phyloP scores from a whole-genome alignment of 2,888 invertebrate genomes.

The Nycteola revayana region DNA sequence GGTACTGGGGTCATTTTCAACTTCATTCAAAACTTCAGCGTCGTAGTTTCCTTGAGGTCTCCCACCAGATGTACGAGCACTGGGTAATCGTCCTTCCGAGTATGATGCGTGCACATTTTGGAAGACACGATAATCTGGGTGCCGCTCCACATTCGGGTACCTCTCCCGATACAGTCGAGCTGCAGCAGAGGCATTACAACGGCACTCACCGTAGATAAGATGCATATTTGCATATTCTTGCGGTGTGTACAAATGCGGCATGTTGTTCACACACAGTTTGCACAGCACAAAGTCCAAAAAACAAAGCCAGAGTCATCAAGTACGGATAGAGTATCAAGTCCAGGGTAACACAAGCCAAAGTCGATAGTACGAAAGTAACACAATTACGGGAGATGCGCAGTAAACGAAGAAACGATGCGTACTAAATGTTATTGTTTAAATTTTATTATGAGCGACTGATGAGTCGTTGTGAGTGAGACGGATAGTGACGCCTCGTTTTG shows the following conservation, averaged over 20 bases:
- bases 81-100: no score
- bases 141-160: conserved; percentile 20
- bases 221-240: not conserved
- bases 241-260: not conserved
- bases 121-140: conserved; percentile 26
- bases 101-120: no score
- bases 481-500: no score
- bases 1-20: conserved; percentile 16
- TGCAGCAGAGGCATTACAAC: conserved; percentile 18
- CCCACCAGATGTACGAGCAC: conserved; percentile 12
- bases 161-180: conserved; percentile 26
- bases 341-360: conserved; percentile 1
- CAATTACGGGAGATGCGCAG: not conserved
- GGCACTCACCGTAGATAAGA: conserved; percentile 22
- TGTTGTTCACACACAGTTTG: conserved; percentile 1
- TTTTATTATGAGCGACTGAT: conserved; percentile 3
- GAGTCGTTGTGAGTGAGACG: conserved; percentile 3
- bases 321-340: conserved; percentile 1
- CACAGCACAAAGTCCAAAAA: not conserved
- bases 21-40: conserved; percentile 12
- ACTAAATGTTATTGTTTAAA: conserved; percentile 3
- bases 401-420: not conserved
- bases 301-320: not conserved
- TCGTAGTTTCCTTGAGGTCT: conserved; percentile 8
- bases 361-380: conserved; percentile 2